phyloP scores from a whole-genome alignment of 2,797 vertebrate species.

The Myotis daubentonii region DNA sequence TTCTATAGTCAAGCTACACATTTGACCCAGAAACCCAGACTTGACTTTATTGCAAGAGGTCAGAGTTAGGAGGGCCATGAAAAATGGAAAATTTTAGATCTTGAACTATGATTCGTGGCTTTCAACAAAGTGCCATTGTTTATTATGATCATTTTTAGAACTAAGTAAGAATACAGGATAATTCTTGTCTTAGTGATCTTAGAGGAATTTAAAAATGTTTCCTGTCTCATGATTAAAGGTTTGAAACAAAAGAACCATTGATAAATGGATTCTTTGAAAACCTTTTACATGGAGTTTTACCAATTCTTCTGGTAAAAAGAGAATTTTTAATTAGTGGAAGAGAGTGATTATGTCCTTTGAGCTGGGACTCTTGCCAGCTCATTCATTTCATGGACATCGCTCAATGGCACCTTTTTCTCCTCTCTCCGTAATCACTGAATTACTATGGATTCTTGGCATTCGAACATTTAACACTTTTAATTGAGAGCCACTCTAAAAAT shows the following conservation, averaged over 20 bases:
- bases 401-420: background rate
- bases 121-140: slow-evolving; percentile 64
- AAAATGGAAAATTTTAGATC: slow-evolving; percentile 51
- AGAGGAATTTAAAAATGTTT: slow-evolving; percentile 67
- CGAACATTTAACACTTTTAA: background rate
- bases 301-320: slow-evolving; percentile 45
- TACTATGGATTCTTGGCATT: background rate
- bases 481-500: background rate
- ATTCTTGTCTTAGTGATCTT: slow-evolving; percentile 57
- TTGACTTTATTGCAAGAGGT: background rate
- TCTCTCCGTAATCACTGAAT: background rate
- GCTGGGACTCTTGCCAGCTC: background rate
- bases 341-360: background rate
- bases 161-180: slow-evolving; percentile 53
- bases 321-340: slow-evolving; percentile 65
- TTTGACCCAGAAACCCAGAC: background rate
- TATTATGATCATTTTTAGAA: slow-evolving; percentile 70
- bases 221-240: slow-evolving; percentile 68
- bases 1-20: background rate
- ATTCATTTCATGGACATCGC: background rate
- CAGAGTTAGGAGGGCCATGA: background rate
- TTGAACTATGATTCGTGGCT: slow-evolving; percentile 43
- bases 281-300: slow-evolving; percentile 48
- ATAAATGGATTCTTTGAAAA: slow-evolving; percentile 66
- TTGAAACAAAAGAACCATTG: slow-evolving; percentile 65